Evolutionary conservation across 2,888 invertebrate species (phyloP), one percentile per base, ranked within the genome.

Genomic region (Tolmerus cingulatus): DNA sequence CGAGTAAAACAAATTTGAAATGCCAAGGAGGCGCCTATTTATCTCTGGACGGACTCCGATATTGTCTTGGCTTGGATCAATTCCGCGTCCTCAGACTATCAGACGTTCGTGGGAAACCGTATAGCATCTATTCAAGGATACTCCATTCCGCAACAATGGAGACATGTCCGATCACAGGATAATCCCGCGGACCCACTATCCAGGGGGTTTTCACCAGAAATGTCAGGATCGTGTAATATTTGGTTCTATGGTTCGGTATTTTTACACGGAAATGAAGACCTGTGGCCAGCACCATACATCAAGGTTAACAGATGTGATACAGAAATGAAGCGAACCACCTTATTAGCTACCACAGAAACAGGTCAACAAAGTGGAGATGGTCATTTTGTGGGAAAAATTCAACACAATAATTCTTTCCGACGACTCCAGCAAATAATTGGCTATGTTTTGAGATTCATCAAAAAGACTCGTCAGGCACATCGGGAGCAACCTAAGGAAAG

Each of bases 101-200:
- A 14, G 16, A 51, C 78, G 1, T 89, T 89, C 77, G 89, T 89
- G 3, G 88, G 86, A 27, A 89, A 87, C 19, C 86, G 89, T 7
- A 88, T 89, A 9, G 23, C 87, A n/a, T 76, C 88, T 51, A 89
- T 89, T 23, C 30, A 88, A 8, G 87, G 87, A 8, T 34, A 27
- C 4, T 66, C 87, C 9, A 27, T 86, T 8, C 23, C 34, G 1
- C 43, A 43, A 1, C 55, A 77, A 30, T 89, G 89, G 89, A 79
- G 86, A 9, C 89, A 89, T 74, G 86, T 89, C 0, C 55, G 79
- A 5, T 51, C 51, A 16, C 12, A 51, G n/a, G 46, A 86, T 12
- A 90, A 90, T 74, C 87, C 88, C 12, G 89, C 89, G 4, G 89
- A 89, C 74, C 27, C 88, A 2, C 16, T 51, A 5, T 51, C 51